These are phyloP conservation scores for Lytechinus variegatus DNA, from an alignment of 35 echinoderm and acorn worm species.

Conservation along the genomic window DNA sequence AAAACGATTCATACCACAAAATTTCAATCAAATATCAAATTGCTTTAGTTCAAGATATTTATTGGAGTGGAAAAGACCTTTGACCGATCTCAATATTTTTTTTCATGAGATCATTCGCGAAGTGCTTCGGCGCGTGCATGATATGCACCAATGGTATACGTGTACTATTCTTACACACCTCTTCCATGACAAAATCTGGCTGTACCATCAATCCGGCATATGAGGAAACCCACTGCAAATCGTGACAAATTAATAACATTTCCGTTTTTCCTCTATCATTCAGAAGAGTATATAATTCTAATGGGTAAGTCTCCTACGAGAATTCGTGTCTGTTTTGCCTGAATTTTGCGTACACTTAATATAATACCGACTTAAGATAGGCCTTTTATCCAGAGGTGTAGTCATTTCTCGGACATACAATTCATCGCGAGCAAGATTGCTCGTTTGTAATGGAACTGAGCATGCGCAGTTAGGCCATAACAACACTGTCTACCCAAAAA, in stretches of 20 bases:
- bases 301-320: not conserved
- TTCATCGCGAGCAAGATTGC: not conserved
- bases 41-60: not conserved
- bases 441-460: constrained; percentile 40
- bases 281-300: not conserved
- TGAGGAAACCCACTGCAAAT: not conserved
- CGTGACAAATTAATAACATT: not conserved
- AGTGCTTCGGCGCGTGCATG: not conserved
- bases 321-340: not conserved
- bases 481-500: constrained; percentile 52
- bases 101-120: constrained; percentile 2
- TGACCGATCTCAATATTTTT: not conserved
- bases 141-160: not conserved
- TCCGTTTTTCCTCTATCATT: not conserved
- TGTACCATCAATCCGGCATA: not conserved
- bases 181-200: not conserved
- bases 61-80: not conserved
- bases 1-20: too few relatives aligned
- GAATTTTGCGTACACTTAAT: not conserved
- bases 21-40: not conserved
- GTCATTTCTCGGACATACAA: not conserved
- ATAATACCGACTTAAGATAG: not conserved
- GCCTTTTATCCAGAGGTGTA: not conserved
- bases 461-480: constrained; percentile 53
- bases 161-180: not conserved